Percentiles rank a stretch among this genome's conserved stretches.
Evolutionary conservation across 2,797 vertebrate species (phyloP).

Genomic region (Podarcis siculus): DNA sequence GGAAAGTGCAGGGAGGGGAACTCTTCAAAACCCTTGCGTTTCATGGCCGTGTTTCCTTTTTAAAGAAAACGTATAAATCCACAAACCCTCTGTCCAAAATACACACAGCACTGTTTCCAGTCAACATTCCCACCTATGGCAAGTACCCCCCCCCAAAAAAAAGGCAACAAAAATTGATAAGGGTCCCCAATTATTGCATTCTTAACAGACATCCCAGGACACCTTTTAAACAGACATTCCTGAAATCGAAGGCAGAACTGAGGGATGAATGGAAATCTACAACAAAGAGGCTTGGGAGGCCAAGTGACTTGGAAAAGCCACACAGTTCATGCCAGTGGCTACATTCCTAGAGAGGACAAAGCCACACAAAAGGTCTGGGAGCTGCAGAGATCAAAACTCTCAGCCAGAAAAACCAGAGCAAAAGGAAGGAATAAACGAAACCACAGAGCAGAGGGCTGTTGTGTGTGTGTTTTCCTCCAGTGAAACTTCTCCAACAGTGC

Average conservation of each 20-base stretch:
- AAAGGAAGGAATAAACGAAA: no score
- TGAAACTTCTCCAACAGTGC: no score
- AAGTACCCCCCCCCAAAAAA: background rate
- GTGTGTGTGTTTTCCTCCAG: no score
- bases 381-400: background rate
- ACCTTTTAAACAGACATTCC: background rate
- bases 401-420: background rate
- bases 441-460: background rate
- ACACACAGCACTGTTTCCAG: background rate
- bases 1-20: no score
- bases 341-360: conserved; percentile 10
- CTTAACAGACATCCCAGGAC: background rate
- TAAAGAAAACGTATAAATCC: background rate
- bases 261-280: background rate
- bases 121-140: background rate
- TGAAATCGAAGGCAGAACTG: background rate
- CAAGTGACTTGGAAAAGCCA: background rate
- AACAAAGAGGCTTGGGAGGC: background rate
- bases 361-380: background rate
- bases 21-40: background rate
- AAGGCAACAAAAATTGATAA: background rate
- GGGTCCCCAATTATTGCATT: background rate
- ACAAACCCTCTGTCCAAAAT: background rate
- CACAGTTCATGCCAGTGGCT: background rate
- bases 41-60: background rate